phyloP scores from a whole-genome alignment of 2,888 invertebrate species.

The Apodemia hepburni region DNA sequence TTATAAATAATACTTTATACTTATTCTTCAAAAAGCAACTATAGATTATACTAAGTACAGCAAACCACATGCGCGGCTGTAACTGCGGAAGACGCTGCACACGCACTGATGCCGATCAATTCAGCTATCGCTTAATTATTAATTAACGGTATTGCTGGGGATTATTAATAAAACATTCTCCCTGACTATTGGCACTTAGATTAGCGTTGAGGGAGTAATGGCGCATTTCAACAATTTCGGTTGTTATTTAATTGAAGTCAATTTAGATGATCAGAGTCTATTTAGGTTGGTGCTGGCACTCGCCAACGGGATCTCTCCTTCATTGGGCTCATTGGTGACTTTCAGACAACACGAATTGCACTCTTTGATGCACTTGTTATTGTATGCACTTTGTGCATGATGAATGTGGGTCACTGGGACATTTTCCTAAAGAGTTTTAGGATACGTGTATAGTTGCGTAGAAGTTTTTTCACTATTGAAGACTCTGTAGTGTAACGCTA shows the following conservation, averaged over 20 bases:
- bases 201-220: slow-evolving; percentile 78
- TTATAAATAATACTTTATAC: not conserved
- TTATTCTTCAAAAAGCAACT: not conserved
- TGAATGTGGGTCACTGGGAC: slow-evolving; percentile 45
- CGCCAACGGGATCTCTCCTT: slow-evolving; percentile 78
- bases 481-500: not conserved
- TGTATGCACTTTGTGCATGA: slow-evolving; percentile 51
- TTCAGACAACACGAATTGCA: slow-evolving; percentile 80
- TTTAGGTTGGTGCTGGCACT: slow-evolving; percentile 79
- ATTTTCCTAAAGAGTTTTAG: slow-evolving; percentile 17
- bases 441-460: not conserved
- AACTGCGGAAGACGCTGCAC: slow-evolving; percentile 33
- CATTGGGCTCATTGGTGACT: slow-evolving; percentile 81
- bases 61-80: not conserved
- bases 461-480: not conserved
- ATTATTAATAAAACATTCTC: slow-evolving; percentile 78
- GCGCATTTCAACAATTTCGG: slow-evolving; percentile 81
- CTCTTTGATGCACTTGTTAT: slow-evolving; percentile 73
- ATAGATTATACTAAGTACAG: not conserved
- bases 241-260: slow-evolving; percentile 81
- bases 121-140: slow-evolving; percentile 68
- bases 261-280: slow-evolving; percentile 81
- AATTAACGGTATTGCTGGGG: slow-evolving; percentile 70
- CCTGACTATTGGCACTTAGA: slow-evolving; percentile 79
- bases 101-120: slow-evolving; percentile 57